These are phyloP conservation scores for Punctoribates punctum DNA, from an alignment of 2,888 invertebrate genomes.

Conservation along the genomic window DNA sequence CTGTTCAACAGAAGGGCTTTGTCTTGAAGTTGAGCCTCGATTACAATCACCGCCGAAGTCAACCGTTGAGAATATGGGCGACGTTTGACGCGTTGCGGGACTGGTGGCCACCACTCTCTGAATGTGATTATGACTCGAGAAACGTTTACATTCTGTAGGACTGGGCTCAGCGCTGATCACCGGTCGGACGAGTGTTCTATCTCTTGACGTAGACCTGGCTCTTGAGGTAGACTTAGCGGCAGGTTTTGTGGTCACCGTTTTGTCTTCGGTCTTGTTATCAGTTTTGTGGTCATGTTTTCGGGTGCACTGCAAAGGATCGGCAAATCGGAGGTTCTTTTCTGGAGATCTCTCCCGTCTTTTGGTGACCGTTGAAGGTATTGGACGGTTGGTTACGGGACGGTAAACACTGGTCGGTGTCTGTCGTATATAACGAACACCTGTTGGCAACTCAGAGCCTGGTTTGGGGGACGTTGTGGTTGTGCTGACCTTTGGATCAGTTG, in stretches of 20 bases:
- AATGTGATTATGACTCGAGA: neutral
- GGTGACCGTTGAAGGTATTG: neutral
- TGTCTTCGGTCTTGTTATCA: neutral
- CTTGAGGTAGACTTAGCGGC: too few relatives aligned
- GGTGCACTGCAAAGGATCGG: neutral
- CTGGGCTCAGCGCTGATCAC: neutral
- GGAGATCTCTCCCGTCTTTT: neutral
- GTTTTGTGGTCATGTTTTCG: neutral
- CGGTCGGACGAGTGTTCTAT: neutral
- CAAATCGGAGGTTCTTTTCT: neutral
- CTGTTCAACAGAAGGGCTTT: neutral
- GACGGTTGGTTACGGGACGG: neutral
- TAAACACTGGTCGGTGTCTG: neutral
- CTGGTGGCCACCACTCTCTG: neutral
- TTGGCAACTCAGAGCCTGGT: neutral
- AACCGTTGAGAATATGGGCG: conserved; percentile 6
- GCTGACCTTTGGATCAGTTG: neutral
- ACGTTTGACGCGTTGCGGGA: neutral
- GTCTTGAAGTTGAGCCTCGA: neutral
- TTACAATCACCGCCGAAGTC: neutral
- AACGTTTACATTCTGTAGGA: neutral
- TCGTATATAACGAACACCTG: neutral
- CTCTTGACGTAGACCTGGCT: too few relatives aligned
- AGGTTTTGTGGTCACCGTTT: neutral
- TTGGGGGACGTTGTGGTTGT: neutral